These are phyloP conservation scores for Miltochrista miniata DNA, from an alignment of 2,888 invertebrate genomes.

Conservation along the genomic window DNA sequence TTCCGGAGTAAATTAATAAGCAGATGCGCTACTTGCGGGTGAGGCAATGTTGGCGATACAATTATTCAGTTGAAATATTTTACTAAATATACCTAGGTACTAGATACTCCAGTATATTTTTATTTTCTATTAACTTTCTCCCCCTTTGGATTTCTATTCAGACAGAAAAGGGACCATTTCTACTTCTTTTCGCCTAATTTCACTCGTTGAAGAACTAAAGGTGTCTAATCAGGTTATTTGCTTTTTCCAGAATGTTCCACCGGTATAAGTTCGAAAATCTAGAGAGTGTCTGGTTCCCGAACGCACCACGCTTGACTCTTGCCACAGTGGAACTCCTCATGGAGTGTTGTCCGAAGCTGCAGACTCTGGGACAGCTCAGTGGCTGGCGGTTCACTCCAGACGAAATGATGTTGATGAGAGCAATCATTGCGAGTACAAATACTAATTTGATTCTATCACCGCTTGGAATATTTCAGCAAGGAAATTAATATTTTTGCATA, in stretches of 20 bases:
- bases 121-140: too few species aligned
- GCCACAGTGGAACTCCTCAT: conserved; percentile 86
- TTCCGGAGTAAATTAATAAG: too few species aligned
- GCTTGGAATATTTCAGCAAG: conserved; percentile 81
- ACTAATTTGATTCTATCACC: conserved; percentile 86
- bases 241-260: conserved; percentile 83
- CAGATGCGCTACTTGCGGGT: too few species aligned
- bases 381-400: conserved; percentile 87
- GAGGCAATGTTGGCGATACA: too few species aligned
- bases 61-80: too few species aligned
- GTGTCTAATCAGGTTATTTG: not conserved
- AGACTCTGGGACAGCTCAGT: conserved; percentile 86
- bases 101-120: too few species aligned
- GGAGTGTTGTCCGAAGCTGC: conserved; percentile 86
- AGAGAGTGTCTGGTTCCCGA: conserved; percentile 88
- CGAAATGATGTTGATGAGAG: conserved; percentile 86
- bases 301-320: conserved; percentile 85
- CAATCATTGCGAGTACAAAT: conserved; percentile 86
- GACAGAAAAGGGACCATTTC: too few species aligned
- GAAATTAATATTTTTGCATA: conserved; percentile 35
- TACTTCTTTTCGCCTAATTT: too few species aligned
- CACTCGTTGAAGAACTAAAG: too few species aligned
- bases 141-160: too few species aligned
- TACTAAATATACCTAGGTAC: too few species aligned
- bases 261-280: conserved; percentile 85